A percentile compares a stretch with the other conserved stretches of the same genome.
Conservation (phyloP, 2,113 vertebrate species). For the Aptenodytes patagonicus region DNA sequence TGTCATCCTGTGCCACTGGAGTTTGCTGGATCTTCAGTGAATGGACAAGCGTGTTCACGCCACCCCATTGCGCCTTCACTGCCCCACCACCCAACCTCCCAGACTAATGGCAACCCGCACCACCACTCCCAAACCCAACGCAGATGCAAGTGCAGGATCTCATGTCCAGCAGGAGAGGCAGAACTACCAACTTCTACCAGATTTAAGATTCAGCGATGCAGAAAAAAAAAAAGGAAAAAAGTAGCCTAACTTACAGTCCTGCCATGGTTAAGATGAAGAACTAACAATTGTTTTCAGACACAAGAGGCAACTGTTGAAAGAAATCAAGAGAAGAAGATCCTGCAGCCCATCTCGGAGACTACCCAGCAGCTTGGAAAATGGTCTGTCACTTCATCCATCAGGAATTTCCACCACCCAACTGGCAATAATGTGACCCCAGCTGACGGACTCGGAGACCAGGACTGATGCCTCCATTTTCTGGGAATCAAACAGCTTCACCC, state of each 20-base stretch:
- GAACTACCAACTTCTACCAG: background rate
- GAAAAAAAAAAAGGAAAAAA: background rate
- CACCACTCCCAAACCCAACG: fast-evolving
- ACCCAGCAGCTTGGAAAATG: background rate
- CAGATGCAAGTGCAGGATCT: background rate
- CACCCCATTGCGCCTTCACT: fast-evolving
- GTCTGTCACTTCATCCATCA: background rate
- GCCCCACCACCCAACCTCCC: background rate
- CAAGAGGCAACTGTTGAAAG: constrained; percentile 22
- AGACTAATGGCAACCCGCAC: background rate
- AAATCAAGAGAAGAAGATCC: background rate
- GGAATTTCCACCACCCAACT: background rate
- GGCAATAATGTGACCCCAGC: background rate
- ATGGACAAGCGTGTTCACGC: fast-evolving
- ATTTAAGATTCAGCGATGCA: background rate
- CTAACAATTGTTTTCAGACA: constrained; percentile 17
- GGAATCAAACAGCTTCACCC: background rate
- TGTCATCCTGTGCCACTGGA: too few relatives aligned
- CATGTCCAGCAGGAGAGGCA: background rate
- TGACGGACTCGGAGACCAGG: background rate
- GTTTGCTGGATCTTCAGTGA: too few relatives aligned
- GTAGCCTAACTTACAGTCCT: background rate
- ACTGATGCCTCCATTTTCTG: background rate
- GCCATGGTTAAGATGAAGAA: constrained; percentile 13
- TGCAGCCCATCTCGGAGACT: background rate